A percentile compares a stretch with the other conserved stretches of the same genome.
Evolutionary conservation across 2,888 invertebrate genomes (phyloP).

Genomic region (Hanleya hanleyi): DNA sequence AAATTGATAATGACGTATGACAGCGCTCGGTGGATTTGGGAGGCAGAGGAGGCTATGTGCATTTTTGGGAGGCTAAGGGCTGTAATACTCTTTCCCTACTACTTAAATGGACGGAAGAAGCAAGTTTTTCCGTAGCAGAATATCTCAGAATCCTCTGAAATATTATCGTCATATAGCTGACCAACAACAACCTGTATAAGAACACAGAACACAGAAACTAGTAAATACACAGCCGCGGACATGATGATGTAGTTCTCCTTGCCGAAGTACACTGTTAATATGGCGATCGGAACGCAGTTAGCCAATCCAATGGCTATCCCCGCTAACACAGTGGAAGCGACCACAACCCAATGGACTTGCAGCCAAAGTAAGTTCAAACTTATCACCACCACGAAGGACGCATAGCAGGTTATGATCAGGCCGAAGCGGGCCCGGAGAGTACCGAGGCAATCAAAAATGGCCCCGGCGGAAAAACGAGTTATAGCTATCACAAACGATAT

Average conservation of each 20-base stretch:
- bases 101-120: slow-evolving; percentile 4
- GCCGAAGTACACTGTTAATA: slow-evolving; percentile 1
- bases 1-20: too few relatives aligned
- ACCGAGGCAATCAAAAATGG: slow-evolving; percentile 1
- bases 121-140: slow-evolving; percentile 1
- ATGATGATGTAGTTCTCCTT: slow-evolving; percentile 2
- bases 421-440: neutral
- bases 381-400: neutral
- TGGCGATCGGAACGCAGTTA: neutral
- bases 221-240: neutral
- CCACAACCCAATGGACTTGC: neutral
- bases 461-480: neutral
- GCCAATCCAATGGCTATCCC: neutral
- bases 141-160: neutral
- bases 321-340: neutral
- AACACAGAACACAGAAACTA: neutral
- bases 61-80: too few relatives aligned
- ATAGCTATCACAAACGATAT: neutral
- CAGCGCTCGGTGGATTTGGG: too few relatives aligned
- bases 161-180: neutral
- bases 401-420: neutral
- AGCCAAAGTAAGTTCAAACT: neutral
- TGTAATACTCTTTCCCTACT: too few relatives aligned
- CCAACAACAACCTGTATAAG: slow-evolving; percentile 1
- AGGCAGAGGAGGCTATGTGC: too few relatives aligned